Percentiles rank a stretch among this genome's conserved stretches.
phyloP scores from a whole-genome alignment of 1,140 invertebrate species.

The Bilobella aurantiaca region DNA sequence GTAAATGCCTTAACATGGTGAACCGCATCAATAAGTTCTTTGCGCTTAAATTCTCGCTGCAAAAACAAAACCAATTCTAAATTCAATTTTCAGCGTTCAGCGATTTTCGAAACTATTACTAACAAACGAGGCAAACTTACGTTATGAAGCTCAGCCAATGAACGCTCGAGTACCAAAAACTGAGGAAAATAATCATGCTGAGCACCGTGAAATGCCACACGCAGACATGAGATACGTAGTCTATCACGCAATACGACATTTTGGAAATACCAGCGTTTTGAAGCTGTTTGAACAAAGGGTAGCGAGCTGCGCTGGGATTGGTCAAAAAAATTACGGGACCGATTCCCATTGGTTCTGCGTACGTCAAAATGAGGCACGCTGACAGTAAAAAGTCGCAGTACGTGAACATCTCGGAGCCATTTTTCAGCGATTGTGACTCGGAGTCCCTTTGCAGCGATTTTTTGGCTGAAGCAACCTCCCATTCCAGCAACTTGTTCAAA shows the following conservation, averaged over 20 bases:
- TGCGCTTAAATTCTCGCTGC: no score
- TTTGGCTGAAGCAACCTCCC: no score
- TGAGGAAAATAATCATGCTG: background rate
- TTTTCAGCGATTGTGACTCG: no score
- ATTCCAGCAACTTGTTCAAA: no score
- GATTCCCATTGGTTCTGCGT: background rate
- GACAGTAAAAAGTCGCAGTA: background rate
- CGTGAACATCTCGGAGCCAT: no score
- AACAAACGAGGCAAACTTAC: background rate
- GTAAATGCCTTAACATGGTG: background rate
- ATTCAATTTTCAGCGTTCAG: no score
- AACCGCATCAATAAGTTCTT: background rate
- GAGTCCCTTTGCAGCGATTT: no score
- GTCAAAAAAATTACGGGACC: background rate
- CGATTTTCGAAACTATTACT: no score
- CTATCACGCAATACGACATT: background rate
- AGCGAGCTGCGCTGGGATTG: background rate
- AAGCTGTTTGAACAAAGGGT: background rate
- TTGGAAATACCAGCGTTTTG: background rate
- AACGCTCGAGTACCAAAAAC: background rate
- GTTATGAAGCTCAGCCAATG: background rate
- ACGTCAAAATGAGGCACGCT: background rate
- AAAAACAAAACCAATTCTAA: no score
- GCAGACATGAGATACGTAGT: background rate
- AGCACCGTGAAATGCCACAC: background rate